phyloP scores from a whole-genome alignment of 2,797 vertebrate genomes.

The Pseudochirops cupreus region DNA sequence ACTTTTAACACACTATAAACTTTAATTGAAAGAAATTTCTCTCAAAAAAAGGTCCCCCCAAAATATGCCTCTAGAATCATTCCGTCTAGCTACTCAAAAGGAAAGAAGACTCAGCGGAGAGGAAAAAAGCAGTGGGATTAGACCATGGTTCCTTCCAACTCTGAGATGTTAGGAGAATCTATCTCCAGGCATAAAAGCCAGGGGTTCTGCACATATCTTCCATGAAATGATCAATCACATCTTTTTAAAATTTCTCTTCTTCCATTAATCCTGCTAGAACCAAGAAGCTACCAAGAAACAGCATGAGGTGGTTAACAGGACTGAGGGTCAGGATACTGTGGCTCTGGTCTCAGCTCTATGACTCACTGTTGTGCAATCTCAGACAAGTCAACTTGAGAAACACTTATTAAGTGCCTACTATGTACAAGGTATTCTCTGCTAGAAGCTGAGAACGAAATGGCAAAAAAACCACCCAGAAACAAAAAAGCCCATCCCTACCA shows the following conservation, averaged over 20 bases:
- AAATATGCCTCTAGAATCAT: constrained; percentile 37
- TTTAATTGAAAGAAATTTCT: constrained; percentile 44
- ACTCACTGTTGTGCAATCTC: no score
- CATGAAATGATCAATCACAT: constrained; percentile 15
- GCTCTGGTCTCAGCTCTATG: neutral
- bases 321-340: neutral
- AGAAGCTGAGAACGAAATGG: neutral
- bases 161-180: neutral
- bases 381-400: no score
- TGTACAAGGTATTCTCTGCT: neutral
- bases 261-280: neutral
- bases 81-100: constrained; percentile 62
- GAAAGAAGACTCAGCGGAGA: neutral
- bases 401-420: neutral
- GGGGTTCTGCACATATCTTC: constrained; percentile 17
- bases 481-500: neutral
- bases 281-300: neutral
- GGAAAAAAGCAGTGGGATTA: constrained; percentile 55
- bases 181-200: constrained; percentile 22
- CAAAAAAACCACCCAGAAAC: neutral
- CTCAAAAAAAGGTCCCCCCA: neutral
- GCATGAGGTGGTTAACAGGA: neutral
- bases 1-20: neutral
- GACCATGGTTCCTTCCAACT: constrained; percentile 13
- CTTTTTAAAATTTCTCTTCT: constrained; percentile 52